A percentile compares a stretch with the other conserved stretches of the same genome.
Evolutionary conservation across 2,888 invertebrate genomes (phyloP).

Genomic region (Meiosimyza platycephala): DNA sequence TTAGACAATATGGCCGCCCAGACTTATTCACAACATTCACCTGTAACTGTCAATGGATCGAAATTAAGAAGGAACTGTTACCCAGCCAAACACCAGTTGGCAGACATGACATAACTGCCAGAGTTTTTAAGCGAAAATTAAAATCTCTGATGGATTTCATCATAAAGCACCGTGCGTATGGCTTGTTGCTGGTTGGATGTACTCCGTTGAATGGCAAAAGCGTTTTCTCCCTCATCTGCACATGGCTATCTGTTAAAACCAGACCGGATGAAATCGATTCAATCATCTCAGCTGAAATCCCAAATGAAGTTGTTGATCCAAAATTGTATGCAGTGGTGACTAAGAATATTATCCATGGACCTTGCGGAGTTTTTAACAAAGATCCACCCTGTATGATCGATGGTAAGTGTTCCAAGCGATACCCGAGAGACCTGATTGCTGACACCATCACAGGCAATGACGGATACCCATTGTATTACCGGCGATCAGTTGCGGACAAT

Average conservation of each 20-base stretch:
- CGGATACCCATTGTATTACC: constrained; percentile 43
- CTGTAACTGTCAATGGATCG: constrained; percentile 31
- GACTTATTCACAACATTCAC: constrained; percentile 29
- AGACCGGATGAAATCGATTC: constrained; percentile 28
- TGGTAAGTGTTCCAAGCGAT: constrained; percentile 32
- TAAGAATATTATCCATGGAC: constrained; percentile 57
- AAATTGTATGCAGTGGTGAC: constrained; percentile 48
- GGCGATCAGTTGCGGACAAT: constrained; percentile 33
- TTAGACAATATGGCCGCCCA: constrained; percentile 24
- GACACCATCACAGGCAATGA: constrained; percentile 51
- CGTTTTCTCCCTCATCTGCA: constrained; percentile 26
- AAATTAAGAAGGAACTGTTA: constrained; percentile 15
- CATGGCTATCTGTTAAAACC: constrained; percentile 29
- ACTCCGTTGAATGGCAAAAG: constrained; percentile 49
- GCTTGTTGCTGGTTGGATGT: too few species aligned
- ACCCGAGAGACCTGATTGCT: constrained; percentile 31
- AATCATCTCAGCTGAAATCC: constrained; percentile 35
- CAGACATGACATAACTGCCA: constrained; percentile 29
- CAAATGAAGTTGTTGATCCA: constrained; percentile 46
- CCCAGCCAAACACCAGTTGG: constrained; percentile 17
- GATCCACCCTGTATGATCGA: constrained; percentile 34
- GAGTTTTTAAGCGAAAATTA: constrained; percentile 30
- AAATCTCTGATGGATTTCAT: constrained; percentile 36
- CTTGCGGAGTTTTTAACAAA: constrained; percentile 51
- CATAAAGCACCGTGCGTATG: constrained; percentile 39